Evolutionary conservation across 1,140 invertebrate genomes (phyloP), one percentile per base, ranked within the genome.

Genomic region (Rhynchophorus ferrugineus): DNA sequence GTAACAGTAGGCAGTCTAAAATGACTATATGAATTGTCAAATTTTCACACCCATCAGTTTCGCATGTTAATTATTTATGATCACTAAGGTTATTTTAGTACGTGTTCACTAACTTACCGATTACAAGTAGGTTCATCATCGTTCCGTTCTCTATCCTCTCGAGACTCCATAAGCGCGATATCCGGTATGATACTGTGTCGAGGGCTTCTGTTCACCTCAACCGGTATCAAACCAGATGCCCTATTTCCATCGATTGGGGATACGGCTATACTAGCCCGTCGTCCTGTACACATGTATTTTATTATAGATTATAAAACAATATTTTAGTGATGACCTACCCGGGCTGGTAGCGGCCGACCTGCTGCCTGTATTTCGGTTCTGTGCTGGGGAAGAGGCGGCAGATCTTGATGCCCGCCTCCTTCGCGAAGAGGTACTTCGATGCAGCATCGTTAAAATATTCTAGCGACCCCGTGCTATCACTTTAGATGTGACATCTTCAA

Each of bases 381-480:
- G 79, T 3, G 44, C 51, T 1, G 79, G 78, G 1, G 79, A 79
- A 2, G 79, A 80, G 2, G 78, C 77, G 3, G 80, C 77, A 60
- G 77, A 81, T 34, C 81, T 72, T 16, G 81, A 82, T 35, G 81
- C 75, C 36, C 81, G 70, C 8, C 79, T 73, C 41, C 81, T 75
- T 24, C 81, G 71, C n/a, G 81, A 83, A 21, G 81, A 84, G 47
- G 81, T 77, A 61, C 74, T 78, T 58, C 82, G 74, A 59, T 80
- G 75, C 48, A 85, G 62, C 82, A 83, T 84, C 46, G 34, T 49
- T 11, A 11, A 29, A 11, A 29, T 29, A 29, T 29, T 29, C 5
- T 5, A 11, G 11, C 5, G 24, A 29, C 5, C 11, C 24, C 24
- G 24, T 5, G n/a, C n/a, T n/a, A n/a, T n/a, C n/a, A n/a, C n/a